Conservation (phyloP, 2,888 invertebrate genomes). For the Serripes groenlandicus region DNA sequence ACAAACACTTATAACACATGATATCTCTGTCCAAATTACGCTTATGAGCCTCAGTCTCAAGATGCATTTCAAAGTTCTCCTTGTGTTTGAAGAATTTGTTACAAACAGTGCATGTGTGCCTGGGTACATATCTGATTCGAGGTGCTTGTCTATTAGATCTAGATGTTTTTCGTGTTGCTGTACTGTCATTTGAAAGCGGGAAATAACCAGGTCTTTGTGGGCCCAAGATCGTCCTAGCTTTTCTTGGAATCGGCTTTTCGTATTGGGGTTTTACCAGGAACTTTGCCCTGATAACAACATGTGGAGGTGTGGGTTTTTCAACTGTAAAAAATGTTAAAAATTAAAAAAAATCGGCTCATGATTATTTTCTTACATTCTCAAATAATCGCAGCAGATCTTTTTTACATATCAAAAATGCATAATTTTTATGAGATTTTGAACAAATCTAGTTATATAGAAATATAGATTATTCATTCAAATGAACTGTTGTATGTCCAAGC, state of each 20-base stretch:
- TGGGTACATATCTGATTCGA: background rate
- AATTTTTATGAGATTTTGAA: no score
- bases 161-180: no score
- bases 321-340: no score
- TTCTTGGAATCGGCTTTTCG: no score
- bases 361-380: no score
- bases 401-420: no score
- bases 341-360: no score
- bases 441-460: no score
- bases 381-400: no score
- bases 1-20: background rate
- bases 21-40: background rate
- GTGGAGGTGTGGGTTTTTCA: background rate
- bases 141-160: background rate
- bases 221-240: background rate
- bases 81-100: constrained; percentile 4
- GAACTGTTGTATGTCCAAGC: no score
- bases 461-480: no score
- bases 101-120: background rate
- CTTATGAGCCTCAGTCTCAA: background rate
- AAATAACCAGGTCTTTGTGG: background rate
- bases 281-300: background rate
- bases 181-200: background rate
- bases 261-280: background rate
- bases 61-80: background rate